phyloP scores from a whole-genome alignment of 2,113 vertebrate genomes.

The Nicator chloris region DNA sequence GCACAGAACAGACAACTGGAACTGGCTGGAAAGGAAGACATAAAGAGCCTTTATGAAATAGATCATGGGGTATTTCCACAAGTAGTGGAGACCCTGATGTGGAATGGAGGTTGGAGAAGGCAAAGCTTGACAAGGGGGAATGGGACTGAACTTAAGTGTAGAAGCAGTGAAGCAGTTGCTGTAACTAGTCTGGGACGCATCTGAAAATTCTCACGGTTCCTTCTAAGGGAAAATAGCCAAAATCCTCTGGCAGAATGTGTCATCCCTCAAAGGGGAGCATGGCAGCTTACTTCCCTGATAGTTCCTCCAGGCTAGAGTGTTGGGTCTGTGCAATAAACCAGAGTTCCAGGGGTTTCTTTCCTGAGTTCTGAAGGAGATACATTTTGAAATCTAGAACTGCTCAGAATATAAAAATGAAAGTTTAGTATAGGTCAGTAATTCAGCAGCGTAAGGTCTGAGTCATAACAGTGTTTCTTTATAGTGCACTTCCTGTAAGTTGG shows the following conservation, averaged over 20 bases:
- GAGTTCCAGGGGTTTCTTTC: not conserved
- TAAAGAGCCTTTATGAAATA: not conserved
- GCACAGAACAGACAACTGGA: not conserved
- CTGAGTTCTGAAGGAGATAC: not conserved
- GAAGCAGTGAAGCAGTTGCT: not conserved
- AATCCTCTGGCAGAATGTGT: not conserved
- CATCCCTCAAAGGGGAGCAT: not conserved
- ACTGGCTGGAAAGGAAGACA: not conserved
- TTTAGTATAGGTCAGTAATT: not conserved
- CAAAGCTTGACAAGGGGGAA: not conserved
- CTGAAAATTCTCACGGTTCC: not conserved
- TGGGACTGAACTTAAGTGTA: not conserved
- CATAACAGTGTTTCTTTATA: not conserved
- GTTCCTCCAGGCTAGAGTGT: not conserved
- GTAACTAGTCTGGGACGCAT: not conserved
- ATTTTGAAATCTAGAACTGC: not conserved
- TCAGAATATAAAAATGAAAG: not conserved
- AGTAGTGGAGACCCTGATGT: not conserved
- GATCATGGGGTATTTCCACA: not conserved
- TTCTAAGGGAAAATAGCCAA: not conserved
- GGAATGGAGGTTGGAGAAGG: not conserved
- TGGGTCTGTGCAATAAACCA: not conserved
- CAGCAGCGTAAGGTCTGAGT: not conserved
- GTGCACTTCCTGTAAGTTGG: fast-evolving
- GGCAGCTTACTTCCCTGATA: not conserved